Conservation (phyloP, 2,113 vertebrate genomes). For the Cisticola juncidis region DNA sequence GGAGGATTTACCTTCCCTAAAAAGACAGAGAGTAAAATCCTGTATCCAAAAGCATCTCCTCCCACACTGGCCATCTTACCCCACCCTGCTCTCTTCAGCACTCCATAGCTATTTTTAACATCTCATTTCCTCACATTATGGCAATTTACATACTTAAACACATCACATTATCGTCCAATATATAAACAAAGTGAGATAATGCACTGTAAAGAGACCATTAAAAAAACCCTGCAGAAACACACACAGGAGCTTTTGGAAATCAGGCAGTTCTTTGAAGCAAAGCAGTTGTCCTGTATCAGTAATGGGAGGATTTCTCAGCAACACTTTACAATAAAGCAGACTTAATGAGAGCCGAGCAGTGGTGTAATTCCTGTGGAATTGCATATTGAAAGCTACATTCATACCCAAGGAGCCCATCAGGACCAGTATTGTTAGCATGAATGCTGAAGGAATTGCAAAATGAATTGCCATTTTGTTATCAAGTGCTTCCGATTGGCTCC, state of each 20-base stretch:
- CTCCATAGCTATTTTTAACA: constrained; percentile 73
- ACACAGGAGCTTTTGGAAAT: constrained; percentile 72
- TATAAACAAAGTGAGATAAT: constrained; percentile 75
- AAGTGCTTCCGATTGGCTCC: constrained; percentile 78
- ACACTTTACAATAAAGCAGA: constrained; percentile 80
- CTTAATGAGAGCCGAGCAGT: constrained; percentile 76
- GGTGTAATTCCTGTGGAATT: constrained; percentile 76
- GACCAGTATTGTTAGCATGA: constrained; percentile 79
- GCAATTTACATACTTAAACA: constrained; percentile 78
- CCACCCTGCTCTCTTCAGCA: background rate
- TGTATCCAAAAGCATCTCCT: constrained; percentile 12
- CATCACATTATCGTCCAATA: constrained; percentile 66
- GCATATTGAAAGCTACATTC: constrained; percentile 81
- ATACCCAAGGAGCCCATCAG: constrained; percentile 78
- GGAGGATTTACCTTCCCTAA: background rate
- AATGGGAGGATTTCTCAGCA: constrained; percentile 74
- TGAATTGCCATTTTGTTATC: constrained; percentile 75
- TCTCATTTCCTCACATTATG: constrained; percentile 77
- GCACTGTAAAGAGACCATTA: constrained; percentile 56
- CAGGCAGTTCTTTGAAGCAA: constrained; percentile 72
- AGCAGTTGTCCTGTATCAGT: constrained; percentile 74
- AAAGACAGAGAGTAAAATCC: background rate
- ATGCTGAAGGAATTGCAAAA: constrained; percentile 77
- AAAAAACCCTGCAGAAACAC: constrained; percentile 40
- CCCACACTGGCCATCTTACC: constrained; percentile 31